Evolutionary conservation across 2,113 vertebrate genomes (phyloP), one percentile per base, ranked within the genome.

Genomic region (Anoplopoma fimbria): DNA sequence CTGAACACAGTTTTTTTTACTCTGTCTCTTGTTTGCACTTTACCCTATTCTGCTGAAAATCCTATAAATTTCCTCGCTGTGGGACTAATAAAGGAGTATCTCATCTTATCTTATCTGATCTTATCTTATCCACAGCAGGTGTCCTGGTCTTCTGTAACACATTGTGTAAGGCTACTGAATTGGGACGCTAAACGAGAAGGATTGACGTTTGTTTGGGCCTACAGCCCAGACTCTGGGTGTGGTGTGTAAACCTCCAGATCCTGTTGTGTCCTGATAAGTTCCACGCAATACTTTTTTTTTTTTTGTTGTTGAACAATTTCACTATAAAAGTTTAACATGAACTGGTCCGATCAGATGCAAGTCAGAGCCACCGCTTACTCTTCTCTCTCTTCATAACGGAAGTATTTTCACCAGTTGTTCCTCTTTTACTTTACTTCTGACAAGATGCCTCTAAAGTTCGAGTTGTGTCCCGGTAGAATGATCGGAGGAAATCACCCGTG

Each of bases 401-500:
- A 0, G 1, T 63, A 3, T 8, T 25, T 47, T 29, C 4, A 0
- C 0, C 3, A 2, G n/a, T 29, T 14, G 8, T 47, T 33, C 38
- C 33, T 38, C 4, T 1, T 64, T 65, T 57, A 2, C 1, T 5
- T 53, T 40, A 38, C 2, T 33, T 4, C 8, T 29, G 21, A 9
- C 47, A 88, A 82, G 42, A 98, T 98, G 97, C 93, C 97, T 61
- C 74, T 96, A 31, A 74, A 96, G 71, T 95, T 98, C 53, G 96
- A 98, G 79, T 85, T 98, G 79, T 98, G 97, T 73, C 97, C 97
- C 0, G 96, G 96, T 2, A 93, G 96, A 21, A 93, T 92, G 94
- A 93, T 98, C 67, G 97, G 97, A 40, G 96, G 95, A 0, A 91
- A 88, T 33, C 82, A 97, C 0, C 97, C 97, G 0, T 98, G 97